Conservation (phyloP, 2,797 vertebrate species). For the Eupleurogrammus muticus region DNA sequence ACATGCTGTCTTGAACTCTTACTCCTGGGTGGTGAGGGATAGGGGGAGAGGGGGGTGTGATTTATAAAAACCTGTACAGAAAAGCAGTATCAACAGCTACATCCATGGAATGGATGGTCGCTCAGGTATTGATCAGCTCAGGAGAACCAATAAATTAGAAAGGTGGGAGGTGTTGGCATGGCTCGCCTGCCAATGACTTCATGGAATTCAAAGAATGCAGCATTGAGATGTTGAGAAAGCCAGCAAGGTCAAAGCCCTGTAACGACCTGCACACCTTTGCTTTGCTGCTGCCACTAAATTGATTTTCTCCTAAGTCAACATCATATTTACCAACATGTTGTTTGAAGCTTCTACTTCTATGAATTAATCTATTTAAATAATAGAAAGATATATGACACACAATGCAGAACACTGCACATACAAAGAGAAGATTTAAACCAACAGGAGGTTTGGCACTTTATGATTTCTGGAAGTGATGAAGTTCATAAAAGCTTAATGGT, state of each 20-base stretch:
- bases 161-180: conserved; percentile 35
- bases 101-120: neutral
- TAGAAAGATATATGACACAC: neutral
- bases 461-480: neutral
- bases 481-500: neutral
- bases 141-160: neutral
- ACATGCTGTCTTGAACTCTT: conserved; percentile 12
- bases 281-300: neutral
- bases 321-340: neutral
- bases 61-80: conserved; percentile 27
- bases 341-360: neutral
- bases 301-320: conserved; percentile 7
- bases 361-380: neutral
- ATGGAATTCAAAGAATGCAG: neutral
- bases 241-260: neutral
- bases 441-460: no score
- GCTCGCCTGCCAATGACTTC: neutral
- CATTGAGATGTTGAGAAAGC: conserved; percentile 10
- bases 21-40: neutral
- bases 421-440: neutral
- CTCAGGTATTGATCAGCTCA: conserved; percentile 25
- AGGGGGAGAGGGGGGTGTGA: neutral
- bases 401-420: neutral
- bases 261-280: neutral
- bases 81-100: neutral